Evolutionary conservation across 2,797 vertebrate species (phyloP).

Genomic region (Sus cebifrons): DNA sequence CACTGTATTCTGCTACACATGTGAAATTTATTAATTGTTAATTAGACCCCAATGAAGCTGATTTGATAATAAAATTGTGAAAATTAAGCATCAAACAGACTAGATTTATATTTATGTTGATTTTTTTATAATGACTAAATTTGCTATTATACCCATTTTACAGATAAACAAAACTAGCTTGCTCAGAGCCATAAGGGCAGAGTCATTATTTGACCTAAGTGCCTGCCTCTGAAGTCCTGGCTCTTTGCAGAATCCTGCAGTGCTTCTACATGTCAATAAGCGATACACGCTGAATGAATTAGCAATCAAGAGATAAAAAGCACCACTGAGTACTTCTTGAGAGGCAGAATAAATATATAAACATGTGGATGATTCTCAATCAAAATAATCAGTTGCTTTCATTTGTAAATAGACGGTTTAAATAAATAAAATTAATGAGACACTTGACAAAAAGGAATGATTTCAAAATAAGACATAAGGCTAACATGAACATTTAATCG

Average conservation of each 20-base stretch:
- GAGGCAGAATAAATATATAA: constrained; percentile 52
- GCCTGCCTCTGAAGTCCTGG: background rate
- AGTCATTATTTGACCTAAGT: background rate
- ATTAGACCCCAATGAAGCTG: background rate
- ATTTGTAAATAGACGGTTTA: background rate
- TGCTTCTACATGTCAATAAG: background rate
- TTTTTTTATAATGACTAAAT: background rate
- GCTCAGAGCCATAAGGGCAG: background rate
- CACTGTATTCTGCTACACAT: background rate
- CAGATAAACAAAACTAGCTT: background rate
- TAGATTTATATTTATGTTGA: background rate
- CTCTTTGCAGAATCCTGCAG: background rate
- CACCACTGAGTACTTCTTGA: background rate
- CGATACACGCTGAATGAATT: background rate
- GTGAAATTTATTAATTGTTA: background rate
- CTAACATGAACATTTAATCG: background rate
- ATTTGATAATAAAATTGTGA: constrained; percentile 15
- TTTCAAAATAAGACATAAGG: background rate
- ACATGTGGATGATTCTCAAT: background rate
- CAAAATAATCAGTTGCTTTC: background rate
- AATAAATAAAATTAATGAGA: constrained; percentile 26
- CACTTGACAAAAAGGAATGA: background rate
- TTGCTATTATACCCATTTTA: background rate
- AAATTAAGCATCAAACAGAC: background rate
- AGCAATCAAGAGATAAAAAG: background rate